Base-by-base conservation (phyloP, 2,888 invertebrate species). In the Oligia latruncula region DNA sequence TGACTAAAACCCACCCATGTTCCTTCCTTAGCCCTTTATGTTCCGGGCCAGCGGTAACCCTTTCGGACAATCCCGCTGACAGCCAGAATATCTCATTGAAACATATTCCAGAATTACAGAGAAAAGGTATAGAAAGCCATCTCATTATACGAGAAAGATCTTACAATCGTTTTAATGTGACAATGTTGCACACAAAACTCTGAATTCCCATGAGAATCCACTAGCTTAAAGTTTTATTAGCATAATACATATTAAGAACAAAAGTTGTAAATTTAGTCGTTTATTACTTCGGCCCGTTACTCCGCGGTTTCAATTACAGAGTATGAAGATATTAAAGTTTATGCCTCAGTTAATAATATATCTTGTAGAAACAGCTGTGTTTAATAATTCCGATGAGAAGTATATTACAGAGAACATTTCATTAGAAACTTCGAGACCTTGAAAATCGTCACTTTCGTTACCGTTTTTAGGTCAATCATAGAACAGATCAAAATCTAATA, bases 261-360 rank as follows among this genome's bases (percentile, higher is more conserved):
- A 71, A 79, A n/a, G 8, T 49, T 55, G 35, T 74, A 40, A 40
- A 67, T 65, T 35, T 49, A 15, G 15, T 49, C 20, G 15, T 40
- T 66, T 52, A 73, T 64, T 64, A 46, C 58, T 17, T 62, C 1
- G 29, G 13, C n/a, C 72, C 65, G 46, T 70, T 73, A 76, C 35
- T 55, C 6, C 1, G 77, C 13, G 60, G 55, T 29, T 66, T 71
- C 71, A 76, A 82, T 82, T 74, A 77, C 49, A 23, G 29, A 71
- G 49, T 70, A 77, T 71, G n/a, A 85, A 81, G 58, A 76, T 5
- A 77, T 83, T 81, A 73, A 81, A 70, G 15, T 76, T 85, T 64
- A 72, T 55, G 13, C 52, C 62, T 81, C n/a, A 62, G 72, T 5
- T 85, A 81, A 83, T 85, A 43, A 85, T 64, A 81, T 52, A 75